These are phyloP conservation scores for Mola mola DNA, from an alignment of 2,113 vertebrate genomes.

Conservation along the genomic window DNA sequence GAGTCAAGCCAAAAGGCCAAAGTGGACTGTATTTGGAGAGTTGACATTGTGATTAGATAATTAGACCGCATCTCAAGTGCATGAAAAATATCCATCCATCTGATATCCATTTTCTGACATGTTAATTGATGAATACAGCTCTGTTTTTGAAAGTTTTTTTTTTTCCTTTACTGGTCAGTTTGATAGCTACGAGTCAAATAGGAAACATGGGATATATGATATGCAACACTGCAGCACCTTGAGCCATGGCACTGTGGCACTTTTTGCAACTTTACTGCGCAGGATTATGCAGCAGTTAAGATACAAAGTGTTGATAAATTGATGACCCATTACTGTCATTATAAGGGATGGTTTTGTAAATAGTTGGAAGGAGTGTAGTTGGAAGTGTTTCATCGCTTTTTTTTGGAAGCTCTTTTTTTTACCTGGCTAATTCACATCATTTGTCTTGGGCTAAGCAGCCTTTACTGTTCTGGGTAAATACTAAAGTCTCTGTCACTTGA, in stretches of 20 bases:
- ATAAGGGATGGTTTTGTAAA: conserved; percentile 19
- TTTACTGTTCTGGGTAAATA: conserved; percentile 43
- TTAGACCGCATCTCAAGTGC: not conserved
- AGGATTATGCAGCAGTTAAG: conserved; percentile 13
- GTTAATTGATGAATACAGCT: too few relatives aligned
- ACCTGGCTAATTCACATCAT: conserved; percentile 32
- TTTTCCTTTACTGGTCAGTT: not conserved
- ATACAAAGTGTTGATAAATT: conserved; percentile 28
- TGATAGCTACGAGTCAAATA: not conserved
- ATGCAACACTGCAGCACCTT: not conserved
- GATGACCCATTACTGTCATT: conserved; percentile 43
- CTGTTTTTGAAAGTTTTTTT: too few relatives aligned
- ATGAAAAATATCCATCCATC: not conserved
- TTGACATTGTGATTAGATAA: not conserved
- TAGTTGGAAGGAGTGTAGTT: conserved; percentile 40
- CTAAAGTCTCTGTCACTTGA: conserved; percentile 44
- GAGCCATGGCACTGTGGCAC: not conserved
- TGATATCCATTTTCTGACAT: too few relatives aligned
- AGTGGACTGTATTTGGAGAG: conserved; percentile 6
- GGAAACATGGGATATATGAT: not conserved
- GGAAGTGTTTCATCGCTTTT: conserved; percentile 32
- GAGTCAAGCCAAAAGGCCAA: not conserved
- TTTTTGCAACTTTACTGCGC: conserved; percentile 29
- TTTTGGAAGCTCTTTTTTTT: conserved; percentile 51
- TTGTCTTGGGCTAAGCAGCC: conserved; percentile 60